Conservation (phyloP, 2,888 invertebrate species). For the Perithous albicinctus region DNA sequence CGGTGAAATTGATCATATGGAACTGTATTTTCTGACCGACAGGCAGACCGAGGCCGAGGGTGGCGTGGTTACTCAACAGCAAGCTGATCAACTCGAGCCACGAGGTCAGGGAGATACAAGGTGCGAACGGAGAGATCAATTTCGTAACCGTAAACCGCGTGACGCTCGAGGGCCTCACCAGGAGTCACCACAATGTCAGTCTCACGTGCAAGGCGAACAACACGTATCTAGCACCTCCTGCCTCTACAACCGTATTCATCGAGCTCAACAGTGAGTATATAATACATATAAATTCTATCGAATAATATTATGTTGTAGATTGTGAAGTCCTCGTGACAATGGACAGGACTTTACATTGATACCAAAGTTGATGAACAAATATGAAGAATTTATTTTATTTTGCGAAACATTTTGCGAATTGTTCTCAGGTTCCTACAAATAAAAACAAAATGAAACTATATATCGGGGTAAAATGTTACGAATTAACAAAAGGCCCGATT, state of each 20-base stretch:
- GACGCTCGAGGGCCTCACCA: slow-evolving; percentile 91
- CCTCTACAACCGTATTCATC: slow-evolving; percentile 92
- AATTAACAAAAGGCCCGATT: too few species aligned
- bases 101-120: slow-evolving; percentile 87
- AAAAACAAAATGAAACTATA: too few species aligned
- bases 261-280: slow-evolving; percentile 93
- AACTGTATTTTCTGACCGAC: slow-evolving; percentile 61
- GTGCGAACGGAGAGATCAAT: slow-evolving; percentile 83
- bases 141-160: slow-evolving; percentile 92
- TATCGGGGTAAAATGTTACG: too few species aligned
- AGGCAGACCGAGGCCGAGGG: slow-evolving; percentile 92
- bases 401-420: too few species aligned
- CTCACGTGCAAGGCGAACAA: slow-evolving; percentile 95
- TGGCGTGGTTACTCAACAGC: slow-evolving; percentile 94
- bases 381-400: too few species aligned
- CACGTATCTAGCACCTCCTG: slow-evolving; percentile 92
- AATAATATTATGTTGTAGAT: not conserved
- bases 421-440: too few species aligned
- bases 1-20: slow-evolving; percentile 49
- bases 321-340: too few species aligned
- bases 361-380: too few species aligned
- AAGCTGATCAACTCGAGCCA: slow-evolving; percentile 93
- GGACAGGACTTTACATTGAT: too few species aligned
- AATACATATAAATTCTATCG: not conserved
- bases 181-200: slow-evolving; percentile 93